Percentiles rank a stretch among this genome's conserved stretches.
These are phyloP conservation scores for Ctenosaura bakeri DNA, from an alignment of 2,797 vertebrate genomes.

Conservation along the genomic window DNA sequence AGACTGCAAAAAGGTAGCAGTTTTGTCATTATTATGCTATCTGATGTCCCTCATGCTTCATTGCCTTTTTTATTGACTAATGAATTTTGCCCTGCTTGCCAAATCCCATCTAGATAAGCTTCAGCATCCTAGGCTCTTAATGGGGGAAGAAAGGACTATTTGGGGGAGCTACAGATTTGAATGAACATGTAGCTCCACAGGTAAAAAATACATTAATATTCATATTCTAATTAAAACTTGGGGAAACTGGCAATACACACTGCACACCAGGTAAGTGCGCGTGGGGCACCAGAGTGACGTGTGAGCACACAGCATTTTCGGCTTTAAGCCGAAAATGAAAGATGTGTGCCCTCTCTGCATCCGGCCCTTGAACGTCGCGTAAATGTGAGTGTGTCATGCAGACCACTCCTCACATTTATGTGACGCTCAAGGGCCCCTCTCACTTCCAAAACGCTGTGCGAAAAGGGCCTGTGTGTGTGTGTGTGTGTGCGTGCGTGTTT, in stretches of 20 bases:
- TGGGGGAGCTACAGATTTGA: background rate
- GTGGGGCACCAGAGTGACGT: no score
- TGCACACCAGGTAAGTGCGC: no score
- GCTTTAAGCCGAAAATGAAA: no score
- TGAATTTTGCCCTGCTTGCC: conserved; percentile 71
- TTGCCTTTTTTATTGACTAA: conserved; percentile 69
- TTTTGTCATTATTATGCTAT: conserved; percentile 70
- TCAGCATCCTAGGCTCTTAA: conserved; percentile 70
- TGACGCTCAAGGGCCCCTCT: no score
- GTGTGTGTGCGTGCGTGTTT: no score
- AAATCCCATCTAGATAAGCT: conserved; percentile 71
- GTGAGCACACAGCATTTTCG: no score
- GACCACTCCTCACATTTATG: no score
- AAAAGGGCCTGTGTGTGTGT: no score
- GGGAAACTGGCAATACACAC: conserved; percentile 28
- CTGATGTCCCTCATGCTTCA: conserved; percentile 73
- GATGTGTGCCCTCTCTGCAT: no score
- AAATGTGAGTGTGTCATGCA: no score
- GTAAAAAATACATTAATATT: background rate
- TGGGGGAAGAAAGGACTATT: background rate
- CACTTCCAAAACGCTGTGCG: no score
- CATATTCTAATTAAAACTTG: conserved; percentile 39
- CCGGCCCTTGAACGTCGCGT: no score
- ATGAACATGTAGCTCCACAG: conserved; percentile 13
- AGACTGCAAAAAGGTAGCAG: conserved; percentile 77